Conservation (phyloP, 2,888 invertebrate genomes). For the Eupithecia exiguata region DNA sequence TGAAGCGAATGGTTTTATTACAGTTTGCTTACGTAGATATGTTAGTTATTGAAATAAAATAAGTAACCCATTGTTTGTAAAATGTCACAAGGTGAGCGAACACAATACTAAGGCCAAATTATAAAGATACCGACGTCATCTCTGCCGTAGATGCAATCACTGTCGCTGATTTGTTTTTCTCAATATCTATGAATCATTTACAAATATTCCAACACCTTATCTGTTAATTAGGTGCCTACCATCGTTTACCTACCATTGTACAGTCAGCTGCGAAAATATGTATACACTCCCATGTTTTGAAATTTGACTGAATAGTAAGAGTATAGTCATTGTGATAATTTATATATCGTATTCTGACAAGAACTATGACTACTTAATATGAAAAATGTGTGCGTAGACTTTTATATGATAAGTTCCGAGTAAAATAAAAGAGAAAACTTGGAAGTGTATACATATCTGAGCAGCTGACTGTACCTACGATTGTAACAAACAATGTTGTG, state of each 20-base stretch:
- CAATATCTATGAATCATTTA: background rate
- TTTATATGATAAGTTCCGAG: too few relatives aligned
- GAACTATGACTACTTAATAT: too few relatives aligned
- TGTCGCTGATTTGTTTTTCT: background rate
- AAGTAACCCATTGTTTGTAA: conserved; percentile 4
- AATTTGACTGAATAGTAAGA: too few relatives aligned
- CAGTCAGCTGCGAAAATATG: too few relatives aligned
- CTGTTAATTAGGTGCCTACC: background rate
- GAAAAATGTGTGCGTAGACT: too few relatives aligned
- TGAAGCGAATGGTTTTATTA: background rate
- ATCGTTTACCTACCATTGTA: background rate
- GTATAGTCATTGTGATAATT: too few relatives aligned
- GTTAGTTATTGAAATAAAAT: background rate
- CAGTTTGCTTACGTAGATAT: background rate
- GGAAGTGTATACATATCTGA: too few relatives aligned
- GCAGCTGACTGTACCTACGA: too few relatives aligned
- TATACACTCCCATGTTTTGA: too few relatives aligned
- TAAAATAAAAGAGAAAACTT: too few relatives aligned
- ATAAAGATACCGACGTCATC: background rate
- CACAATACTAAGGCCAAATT: background rate
- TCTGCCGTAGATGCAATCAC: background rate
- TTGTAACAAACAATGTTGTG: background rate
- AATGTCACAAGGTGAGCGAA: conserved; percentile 2
- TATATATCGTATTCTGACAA: too few relatives aligned
- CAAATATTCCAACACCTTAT: background rate